Percentiles rank a stretch among this genome's conserved stretches.
phyloP scores from a whole-genome alignment of 2,797 vertebrate species.

The Coccyzus lansbergi region DNA sequence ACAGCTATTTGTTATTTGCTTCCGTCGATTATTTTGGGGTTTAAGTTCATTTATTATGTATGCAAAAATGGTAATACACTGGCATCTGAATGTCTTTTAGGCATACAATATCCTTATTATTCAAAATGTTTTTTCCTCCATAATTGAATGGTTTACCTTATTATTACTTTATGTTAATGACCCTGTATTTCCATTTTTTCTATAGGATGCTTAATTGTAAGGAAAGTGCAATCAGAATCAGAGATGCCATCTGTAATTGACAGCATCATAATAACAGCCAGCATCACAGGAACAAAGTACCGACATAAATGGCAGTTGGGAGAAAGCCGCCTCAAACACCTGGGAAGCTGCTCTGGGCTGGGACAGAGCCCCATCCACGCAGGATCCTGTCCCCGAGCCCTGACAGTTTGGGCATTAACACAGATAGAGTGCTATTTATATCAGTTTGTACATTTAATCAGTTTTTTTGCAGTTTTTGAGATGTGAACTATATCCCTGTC shows the following conservation, averaged over 20 bases:
- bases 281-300: not conserved
- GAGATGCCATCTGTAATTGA: conserved; percentile 58
- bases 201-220: conserved; percentile 73
- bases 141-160: conserved; percentile 76
- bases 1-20: conserved; percentile 25
- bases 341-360: not conserved
- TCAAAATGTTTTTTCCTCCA: conserved; percentile 62
- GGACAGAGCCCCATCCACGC: not conserved
- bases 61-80: conserved; percentile 72
- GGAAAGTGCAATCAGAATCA: conserved; percentile 66
- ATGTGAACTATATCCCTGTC: conserved; percentile 72
- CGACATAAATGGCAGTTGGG: not conserved
- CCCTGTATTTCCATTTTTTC: conserved; percentile 69
- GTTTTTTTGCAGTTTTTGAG: conserved; percentile 74
- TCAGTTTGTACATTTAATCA: conserved; percentile 79
- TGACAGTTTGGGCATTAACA: conserved; percentile 65
- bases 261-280: conserved; percentile 39
- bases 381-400: not conserved
- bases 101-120: conserved; percentile 77
- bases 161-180: conserved; percentile 75
- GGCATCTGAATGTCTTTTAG: conserved; percentile 71
- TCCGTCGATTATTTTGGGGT: conserved; percentile 55
- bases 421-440: conserved; percentile 70
- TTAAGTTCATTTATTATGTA: conserved; percentile 69
- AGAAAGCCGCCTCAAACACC: not conserved